These are phyloP conservation scores for Sphaeramia orbicularis DNA, from an alignment of 2,797 vertebrate genomes.

Conservation along the genomic window DNA sequence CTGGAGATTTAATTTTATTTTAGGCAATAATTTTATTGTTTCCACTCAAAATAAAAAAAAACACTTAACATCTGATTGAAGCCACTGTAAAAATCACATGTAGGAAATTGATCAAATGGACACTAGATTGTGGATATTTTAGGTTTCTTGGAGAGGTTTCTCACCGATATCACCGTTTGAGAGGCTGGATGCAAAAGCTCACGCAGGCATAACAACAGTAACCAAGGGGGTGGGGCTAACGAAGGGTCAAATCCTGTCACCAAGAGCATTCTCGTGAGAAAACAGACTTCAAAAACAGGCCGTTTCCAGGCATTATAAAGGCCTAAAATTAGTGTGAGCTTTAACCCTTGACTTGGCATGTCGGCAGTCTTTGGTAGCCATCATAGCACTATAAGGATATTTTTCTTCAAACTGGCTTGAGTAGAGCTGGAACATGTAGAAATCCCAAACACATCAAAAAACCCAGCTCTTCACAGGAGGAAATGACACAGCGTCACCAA, in stretches of 20 bases:
- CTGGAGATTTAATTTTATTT: slow-evolving; percentile 13
- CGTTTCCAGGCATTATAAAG: slow-evolving; percentile 36
- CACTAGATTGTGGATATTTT: no score
- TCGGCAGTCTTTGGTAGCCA: slow-evolving; percentile 6
- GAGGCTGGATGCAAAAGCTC: no score
- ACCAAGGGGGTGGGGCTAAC: no score
- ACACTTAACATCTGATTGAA: slow-evolving; percentile 32
- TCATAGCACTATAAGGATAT: slow-evolving; percentile 11
- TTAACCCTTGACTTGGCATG: slow-evolving; percentile 20
- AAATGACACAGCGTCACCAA: slow-evolving; percentile 65
- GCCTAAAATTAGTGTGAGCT: slow-evolving; percentile 22
- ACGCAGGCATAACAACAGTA: no score
- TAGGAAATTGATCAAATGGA: background rate
- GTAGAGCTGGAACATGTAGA: slow-evolving; percentile 26
- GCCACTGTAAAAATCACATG: slow-evolving; percentile 5
- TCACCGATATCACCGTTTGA: no score
- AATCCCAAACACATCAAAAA: slow-evolving; percentile 49
- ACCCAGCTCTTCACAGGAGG: slow-evolving; percentile 30
- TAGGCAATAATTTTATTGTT: slow-evolving; percentile 34
- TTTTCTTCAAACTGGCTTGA: slow-evolving; percentile 2
- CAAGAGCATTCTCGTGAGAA: slow-evolving; percentile 33
- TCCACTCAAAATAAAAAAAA: slow-evolving; percentile 29
- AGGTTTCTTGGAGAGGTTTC: no score
- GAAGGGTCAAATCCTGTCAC: background rate
- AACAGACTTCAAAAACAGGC: slow-evolving; percentile 41